These are phyloP conservation scores for Stictonetta naevosa DNA, from an alignment of 2,113 vertebrate species.

Conservation along the genomic window DNA sequence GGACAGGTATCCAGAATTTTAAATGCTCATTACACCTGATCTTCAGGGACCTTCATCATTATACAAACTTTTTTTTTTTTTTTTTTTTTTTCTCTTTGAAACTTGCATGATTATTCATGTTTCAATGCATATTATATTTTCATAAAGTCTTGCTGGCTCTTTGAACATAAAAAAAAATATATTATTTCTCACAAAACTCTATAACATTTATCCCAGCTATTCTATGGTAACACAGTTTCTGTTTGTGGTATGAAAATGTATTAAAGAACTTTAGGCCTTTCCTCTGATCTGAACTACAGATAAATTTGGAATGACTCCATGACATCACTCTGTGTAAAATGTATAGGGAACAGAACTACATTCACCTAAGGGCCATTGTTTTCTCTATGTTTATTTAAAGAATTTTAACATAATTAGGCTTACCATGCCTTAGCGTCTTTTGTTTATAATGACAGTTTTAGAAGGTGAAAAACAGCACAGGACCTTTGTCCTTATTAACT, in stretches of 20 bases:
- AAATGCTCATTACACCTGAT: neutral
- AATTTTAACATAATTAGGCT: neutral
- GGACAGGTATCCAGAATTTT: neutral
- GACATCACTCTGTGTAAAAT: neutral
- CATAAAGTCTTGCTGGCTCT: neutral
- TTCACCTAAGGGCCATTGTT: neutral
- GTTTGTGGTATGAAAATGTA: neutral
- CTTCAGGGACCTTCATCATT: neutral
- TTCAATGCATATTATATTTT: neutral
- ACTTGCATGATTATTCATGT: neutral
- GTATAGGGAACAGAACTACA: neutral
- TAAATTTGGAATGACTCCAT: neutral
- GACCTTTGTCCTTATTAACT: neutral
- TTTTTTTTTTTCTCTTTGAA: neutral
- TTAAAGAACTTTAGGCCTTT: neutral
- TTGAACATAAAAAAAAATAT: neutral
- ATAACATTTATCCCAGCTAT: neutral
- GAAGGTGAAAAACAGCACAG: neutral
- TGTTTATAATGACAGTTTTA: neutral
- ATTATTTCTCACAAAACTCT: neutral
- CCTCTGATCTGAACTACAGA: neutral
- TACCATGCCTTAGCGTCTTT: neutral
- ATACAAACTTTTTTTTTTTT: neutral
- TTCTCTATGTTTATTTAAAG: neutral
- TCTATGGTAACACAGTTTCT: neutral